Base-by-base conservation (phyloP, 2,113 vertebrate genomes). In the Ptilonorhynchus violaceus region DNA sequence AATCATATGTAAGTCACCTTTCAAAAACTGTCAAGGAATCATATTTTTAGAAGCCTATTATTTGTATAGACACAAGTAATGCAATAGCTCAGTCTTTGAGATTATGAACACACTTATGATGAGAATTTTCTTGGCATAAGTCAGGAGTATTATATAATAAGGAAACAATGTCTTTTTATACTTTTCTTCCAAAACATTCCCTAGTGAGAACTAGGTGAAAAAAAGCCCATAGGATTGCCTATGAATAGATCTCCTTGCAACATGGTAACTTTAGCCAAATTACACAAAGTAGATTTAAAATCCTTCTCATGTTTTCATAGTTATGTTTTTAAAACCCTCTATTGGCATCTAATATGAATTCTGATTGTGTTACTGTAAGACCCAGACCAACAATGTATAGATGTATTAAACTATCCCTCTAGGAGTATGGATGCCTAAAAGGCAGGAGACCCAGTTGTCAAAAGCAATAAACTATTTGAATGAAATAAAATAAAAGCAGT, bases 91-190 rank as follows among this genome's bases (percentile, higher is more conserved):
- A 81, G 79, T 85, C 93, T 96, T 85, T 93, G 91, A 96, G 94
- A 88, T 75, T 86, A 91, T 93, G 95, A 96, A 88, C 92, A 92
- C 1, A 7, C 76, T 95, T 88, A 91, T 10, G 74, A 86, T 91
- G 89, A 92, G 92, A 90, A 67, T 94, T 94, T 92, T 95, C 94
- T 94, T 95, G 92, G 95, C 92, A 53, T 95, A 92, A 88, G 56
- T 85, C 78, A 93, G 85, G 46, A 64, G 63, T 93, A 87, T 97
- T 97, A 96, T 94, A 96, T 97, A 97, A 97, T 89, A 96, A 96
- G 84, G 96, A 97, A 98, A 97, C 96, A 97, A 91, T 97, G 96
- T 97, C 94, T 95, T 94, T 93, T 74, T 95, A 88, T 92, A 78
- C 76, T 97, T 97, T 97, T 96, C 92, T 91, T 96, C 94, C 94